These are phyloP conservation scores for Ypsolopha sequella DNA, from an alignment of 2,888 invertebrate genomes.

Conservation along the genomic window DNA sequence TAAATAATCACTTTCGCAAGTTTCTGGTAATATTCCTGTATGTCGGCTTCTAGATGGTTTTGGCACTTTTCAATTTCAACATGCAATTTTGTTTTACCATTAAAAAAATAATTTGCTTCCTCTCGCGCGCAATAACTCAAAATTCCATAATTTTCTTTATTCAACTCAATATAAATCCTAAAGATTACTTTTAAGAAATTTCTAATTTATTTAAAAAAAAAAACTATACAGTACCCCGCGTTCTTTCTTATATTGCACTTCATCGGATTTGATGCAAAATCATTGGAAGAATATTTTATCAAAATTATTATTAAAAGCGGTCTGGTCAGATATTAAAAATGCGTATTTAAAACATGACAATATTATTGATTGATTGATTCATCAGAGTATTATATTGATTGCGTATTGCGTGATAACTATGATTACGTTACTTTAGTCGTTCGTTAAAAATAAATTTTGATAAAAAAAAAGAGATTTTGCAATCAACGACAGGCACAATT, in stretches of 20 bases:
- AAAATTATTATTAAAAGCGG: conserved; percentile 7
- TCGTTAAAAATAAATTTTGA: not conserved
- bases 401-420: not conserved
- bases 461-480: not conserved
- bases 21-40: conserved; percentile 11
- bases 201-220: conserved; percentile 38
- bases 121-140: conserved; percentile 26
- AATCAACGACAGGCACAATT: conserved; percentile 8
- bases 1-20: conserved; percentile 12
- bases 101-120: conserved; percentile 13
- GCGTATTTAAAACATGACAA: too few species aligned
- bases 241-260: conserved; percentile 52
- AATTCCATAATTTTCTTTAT: conserved; percentile 29
- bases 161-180: conserved; percentile 37
- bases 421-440: not conserved
- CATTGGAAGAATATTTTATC: conserved; percentile 24
- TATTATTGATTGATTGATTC: not conserved
- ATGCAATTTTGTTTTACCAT: conserved; percentile 4
- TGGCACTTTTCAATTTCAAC: conserved; percentile 31
- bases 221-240: conserved; percentile 40
- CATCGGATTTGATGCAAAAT: conserved; percentile 52
- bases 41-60: conserved; percentile 48
- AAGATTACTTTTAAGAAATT: conserved; percentile 35
- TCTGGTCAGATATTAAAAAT: conserved; percentile 3
- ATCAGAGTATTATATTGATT: not conserved